Conservation (phyloP, 2,113 vertebrate genomes). For the Triplophysa rosa region DNA sequence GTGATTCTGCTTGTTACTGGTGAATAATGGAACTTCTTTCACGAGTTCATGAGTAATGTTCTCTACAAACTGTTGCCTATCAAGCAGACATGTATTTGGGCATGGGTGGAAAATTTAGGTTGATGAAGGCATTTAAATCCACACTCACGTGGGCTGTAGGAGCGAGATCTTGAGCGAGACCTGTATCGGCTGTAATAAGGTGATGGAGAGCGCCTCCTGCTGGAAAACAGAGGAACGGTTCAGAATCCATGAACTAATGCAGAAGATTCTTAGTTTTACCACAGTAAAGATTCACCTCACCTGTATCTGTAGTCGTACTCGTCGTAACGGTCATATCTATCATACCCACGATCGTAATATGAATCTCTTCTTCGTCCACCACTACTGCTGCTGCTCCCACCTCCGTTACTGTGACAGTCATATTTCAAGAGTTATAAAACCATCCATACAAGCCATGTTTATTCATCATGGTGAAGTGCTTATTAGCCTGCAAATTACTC, state of each 20-base stretch:
- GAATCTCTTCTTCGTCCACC: conserved; percentile 83
- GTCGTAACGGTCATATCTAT: conserved; percentile 89
- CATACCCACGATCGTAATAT: conserved; percentile 84
- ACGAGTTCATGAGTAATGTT: not conserved
- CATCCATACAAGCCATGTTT: not conserved
- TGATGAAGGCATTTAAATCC: conserved; percentile 9
- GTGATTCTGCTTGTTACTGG: not conserved
- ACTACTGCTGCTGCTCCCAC: conserved; percentile 55
- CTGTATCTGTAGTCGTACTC: conserved; percentile 91
- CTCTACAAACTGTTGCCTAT: conserved; percentile 21
- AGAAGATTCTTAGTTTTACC: not conserved
- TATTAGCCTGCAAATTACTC: conserved; percentile 62
- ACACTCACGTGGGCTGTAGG: conserved; percentile 90
- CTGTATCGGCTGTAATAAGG: conserved; percentile 91
- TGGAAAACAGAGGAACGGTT: conserved; percentile 31
- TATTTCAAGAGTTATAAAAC: not conserved
- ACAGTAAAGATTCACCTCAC: conserved; percentile 60
- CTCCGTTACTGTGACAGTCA: conserved; percentile 43
- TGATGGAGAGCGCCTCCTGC: conserved; percentile 86
- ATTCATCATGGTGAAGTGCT: not conserved
- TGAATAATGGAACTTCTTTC: not conserved
- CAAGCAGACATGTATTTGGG: not conserved
- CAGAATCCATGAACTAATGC: not conserved
- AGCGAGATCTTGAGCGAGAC: conserved; percentile 88
- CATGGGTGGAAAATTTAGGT: conserved; percentile 8